Evolutionary conservation across 2,888 invertebrate genomes (phyloP), one percentile per base, ranked within the genome.

Genomic region (Chironomus tentans): DNA sequence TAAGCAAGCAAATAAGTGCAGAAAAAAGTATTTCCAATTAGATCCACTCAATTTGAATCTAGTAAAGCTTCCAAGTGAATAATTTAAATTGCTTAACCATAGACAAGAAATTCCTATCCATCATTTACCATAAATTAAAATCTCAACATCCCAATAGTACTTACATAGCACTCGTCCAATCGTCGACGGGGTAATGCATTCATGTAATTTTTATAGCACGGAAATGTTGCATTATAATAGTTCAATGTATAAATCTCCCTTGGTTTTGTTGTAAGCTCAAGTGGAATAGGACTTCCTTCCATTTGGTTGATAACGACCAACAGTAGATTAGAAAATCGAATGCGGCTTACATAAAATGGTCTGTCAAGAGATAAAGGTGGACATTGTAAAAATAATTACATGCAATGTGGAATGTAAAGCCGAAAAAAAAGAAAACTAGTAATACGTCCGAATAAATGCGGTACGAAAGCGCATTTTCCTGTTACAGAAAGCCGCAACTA

Each of bases 261-360:
- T 10, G 48, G 47, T 24, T 65, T 28, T 13, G 74, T 74, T 62
- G 74, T 18, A 5, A 74, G 68, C 6, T 68, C 46, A 46, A 68
- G 22, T 5, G 61, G 22, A 15, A 47, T n/a, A 22, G 7, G 48
- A 12, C 77, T 13, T 21, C 68, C 22, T 75, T 84, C 84, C 79
- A 84, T 81, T 0, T 86, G 85, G 80, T 92, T 87, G 4, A 94
- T 88, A 13, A 92, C 91, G 69, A 94, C 87, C 78, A 95, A 83
- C 47, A 94, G 81, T 77, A 95, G 84, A 84, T 95, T 95, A 22
- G 93, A 93, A 80, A 91, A 88, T 0, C 90, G 88, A 50, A 95
- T 89, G 80, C 89, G 87, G 78, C 91, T 88, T 0, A 92, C 88
- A 82, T 89, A 90, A 82, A 90, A 93, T 3, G 88, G 88, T 76